Evolutionary conservation across 2,888 invertebrate genomes (phyloP).

Genomic region (Orgyia antiqua): DNA sequence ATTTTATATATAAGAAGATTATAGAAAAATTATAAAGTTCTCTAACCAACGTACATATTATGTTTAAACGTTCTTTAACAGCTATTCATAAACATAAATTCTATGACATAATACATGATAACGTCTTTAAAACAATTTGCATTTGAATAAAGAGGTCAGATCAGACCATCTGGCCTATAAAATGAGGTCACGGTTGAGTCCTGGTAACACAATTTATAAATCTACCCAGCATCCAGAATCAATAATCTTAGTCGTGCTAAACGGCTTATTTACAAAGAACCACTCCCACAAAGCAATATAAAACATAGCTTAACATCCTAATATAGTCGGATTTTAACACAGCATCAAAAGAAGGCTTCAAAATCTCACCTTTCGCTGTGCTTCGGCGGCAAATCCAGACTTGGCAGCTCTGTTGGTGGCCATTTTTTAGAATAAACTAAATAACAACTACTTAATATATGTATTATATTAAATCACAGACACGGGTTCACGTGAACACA

Average conservation of each 20-base stretch:
- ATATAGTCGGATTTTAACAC: conserved; percentile 31
- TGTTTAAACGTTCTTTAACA: too few species aligned
- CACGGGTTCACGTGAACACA: conserved; percentile 62
- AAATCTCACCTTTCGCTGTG: conserved; percentile 92
- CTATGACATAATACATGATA: too few species aligned
- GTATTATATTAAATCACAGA: conserved; percentile 66
- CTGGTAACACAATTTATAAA: conserved; percentile 60
- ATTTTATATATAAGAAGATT: too few species aligned
- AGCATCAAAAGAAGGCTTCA: conserved; percentile 19
- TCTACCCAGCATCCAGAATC: conserved; percentile 66
- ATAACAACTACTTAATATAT: conserved; percentile 45
- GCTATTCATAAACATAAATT: too few species aligned
- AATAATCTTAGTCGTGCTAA: conserved; percentile 36
- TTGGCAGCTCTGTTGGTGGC: conserved; percentile 91
- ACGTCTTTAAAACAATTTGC: too few species aligned
- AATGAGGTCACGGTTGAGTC: conserved; percentile 65
- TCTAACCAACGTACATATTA: too few species aligned
- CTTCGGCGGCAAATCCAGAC: conserved; percentile 97
- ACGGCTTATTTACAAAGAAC: conserved; percentile 35
- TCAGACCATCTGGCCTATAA: conserved; percentile 25
- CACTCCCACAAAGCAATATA: conserved; percentile 20
- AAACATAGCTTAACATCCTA: conserved; percentile 21
- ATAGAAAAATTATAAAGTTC: too few species aligned
- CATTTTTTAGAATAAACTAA: conserved; percentile 71
- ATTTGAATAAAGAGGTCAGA: too few species aligned